A percentile compares a stretch with the other conserved stretches of the same genome.
phyloP scores from a whole-genome alignment of 2,888 invertebrate genomes.

The Drosophila subquinaria region DNA sequence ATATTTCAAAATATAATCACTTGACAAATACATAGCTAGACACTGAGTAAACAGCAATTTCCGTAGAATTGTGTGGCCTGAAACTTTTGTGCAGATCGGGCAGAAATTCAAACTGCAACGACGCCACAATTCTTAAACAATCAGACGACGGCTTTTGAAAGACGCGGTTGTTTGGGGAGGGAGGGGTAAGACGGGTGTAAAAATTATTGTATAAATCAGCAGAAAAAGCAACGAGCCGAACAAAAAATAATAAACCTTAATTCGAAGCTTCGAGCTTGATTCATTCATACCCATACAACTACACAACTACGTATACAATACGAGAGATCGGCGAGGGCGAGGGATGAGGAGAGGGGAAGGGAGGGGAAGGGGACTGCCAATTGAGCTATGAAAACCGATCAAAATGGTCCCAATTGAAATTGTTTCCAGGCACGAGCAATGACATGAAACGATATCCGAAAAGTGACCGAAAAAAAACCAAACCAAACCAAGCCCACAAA shows the following conservation, averaged over 20 bases:
- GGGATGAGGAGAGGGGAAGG: background rate
- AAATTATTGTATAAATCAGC: slow-evolving; percentile 76
- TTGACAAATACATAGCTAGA: slow-evolving; percentile 36
- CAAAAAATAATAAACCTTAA: slow-evolving; percentile 76
- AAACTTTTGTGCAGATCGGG: slow-evolving; percentile 62
- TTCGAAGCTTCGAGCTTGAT: slow-evolving; percentile 74
- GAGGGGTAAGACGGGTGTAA: slow-evolving; percentile 24
- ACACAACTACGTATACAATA: slow-evolving; percentile 30
- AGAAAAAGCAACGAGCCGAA: slow-evolving; percentile 54
- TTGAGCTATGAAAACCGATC: slow-evolving; percentile 76
- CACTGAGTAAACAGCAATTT: slow-evolving; percentile 59
- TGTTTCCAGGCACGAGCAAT: slow-evolving; percentile 71
- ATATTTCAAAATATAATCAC: slow-evolving; percentile 10
- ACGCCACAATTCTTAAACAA: slow-evolving; percentile 77
- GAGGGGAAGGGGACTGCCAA: slow-evolving; percentile 43
- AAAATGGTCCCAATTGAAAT: slow-evolving; percentile 67
- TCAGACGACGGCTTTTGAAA: slow-evolving; percentile 42
- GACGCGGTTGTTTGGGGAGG: slow-evolving; percentile 4
- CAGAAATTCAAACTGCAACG: slow-evolving; percentile 75
- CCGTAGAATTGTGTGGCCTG: slow-evolving; percentile 60
- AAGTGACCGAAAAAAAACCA: slow-evolving; percentile 25
- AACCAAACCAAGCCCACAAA: slow-evolving; percentile 55
- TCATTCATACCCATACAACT: slow-evolving; percentile 65
- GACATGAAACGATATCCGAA: slow-evolving; percentile 60
- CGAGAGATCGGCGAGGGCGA: slow-evolving; percentile 12